Base-by-base conservation (phyloP, 2,113 vertebrate genomes). In the Cochlearius cochlearius region DNA sequence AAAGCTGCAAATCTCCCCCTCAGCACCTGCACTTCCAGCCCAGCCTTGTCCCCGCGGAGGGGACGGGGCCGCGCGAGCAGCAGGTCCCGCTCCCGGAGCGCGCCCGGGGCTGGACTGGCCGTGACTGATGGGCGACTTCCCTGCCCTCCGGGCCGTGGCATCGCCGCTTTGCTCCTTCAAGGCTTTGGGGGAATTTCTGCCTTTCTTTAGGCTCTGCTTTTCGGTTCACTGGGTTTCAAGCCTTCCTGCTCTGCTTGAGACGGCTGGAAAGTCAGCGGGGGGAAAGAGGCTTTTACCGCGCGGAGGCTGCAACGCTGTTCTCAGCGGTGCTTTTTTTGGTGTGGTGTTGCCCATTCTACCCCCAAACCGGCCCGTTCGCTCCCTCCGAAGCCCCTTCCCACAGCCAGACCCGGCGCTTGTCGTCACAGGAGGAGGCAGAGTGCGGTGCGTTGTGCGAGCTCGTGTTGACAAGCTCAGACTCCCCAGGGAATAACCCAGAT, bases 111-210 rank as follows among this genome's bases (percentile, higher is more conserved):
- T 14, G 59, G 43, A 39, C 1, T 1, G 6, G 39, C 64, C 2
- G 3, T 50, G 66, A 36, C 30, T 39, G 84, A 63, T 15, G 56
- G 50, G 53, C 1, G 0, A 3, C 45, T 64, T 43, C 21, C 19
- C 67, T 43, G 29, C 73, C 49, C 91, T 30, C 7, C 0, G 11
- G 21, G 19, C 43, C 0, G 0, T 5, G 4, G 23, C 7, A 0
- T 11, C 13, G 9, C 84, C 26, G 88, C 59, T 71, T 52, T 4
- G 50, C 66, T 87, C 13, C 5, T 81, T 63, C 53, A 36, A 55
- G 39, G 27, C 41, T 47, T 56, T 15, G 11, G 25, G 67, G 66
- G 7, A 47, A 63, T 62, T 43, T 55, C 74, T 50, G 59, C 56
- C 20, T 72, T 66, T 62, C 56, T 43, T n/a, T 21, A 16, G 41